Evolutionary conservation across 2,797 vertebrate species (phyloP), one percentile per base, ranked within the genome.

Genomic region (Apogon hyalosoma): DNA sequence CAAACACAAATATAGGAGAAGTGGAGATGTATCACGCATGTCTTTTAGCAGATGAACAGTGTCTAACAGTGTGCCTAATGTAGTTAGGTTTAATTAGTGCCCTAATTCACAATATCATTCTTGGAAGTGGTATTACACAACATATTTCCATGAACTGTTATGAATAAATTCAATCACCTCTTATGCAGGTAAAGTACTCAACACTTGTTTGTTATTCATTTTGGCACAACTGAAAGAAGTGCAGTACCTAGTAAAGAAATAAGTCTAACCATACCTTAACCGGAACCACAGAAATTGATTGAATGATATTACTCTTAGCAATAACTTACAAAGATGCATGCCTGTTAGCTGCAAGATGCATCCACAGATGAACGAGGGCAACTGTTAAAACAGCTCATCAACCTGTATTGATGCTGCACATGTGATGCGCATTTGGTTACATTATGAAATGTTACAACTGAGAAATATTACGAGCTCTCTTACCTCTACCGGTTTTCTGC

Each of bases 401-500:
- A 28, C 24, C 5, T 28, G 24, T 12, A 15, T 40, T 6, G 41
- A 10, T 63, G 18, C 9, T 47, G 59, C 16, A 19, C 46, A 45
- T 41, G 11, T 7, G 13, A 18, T 15, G 12, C 42, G 21, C 53
- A 58, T 45, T 53, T 41, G 60, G 41, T 0, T 0, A 45, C 4
- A 42, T 28, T 28, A 28, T 28, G 24, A 28, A 28, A 28, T 28
- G 6, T 28, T 28, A 3, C 51, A 56, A 15, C 14, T 2, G 14
- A 1, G 43, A 1, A 13, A 38, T 0, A 33, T 21, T 3, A 41
- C 12, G 14, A 33, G 42, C 15, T 52, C 58, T 63, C 90, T 88
- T 87, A 89, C 91, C 94, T 93, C 78, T 87, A 92, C 83, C 75
- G 77, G 84, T 90, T 86, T 89, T 87, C 89, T 88, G 90, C 88